Evolutionary conservation across 1,140 invertebrate species (phyloP), one percentile per base, ranked within the genome.

Genomic region (Venustaconcha ellipsiformis): DNA sequence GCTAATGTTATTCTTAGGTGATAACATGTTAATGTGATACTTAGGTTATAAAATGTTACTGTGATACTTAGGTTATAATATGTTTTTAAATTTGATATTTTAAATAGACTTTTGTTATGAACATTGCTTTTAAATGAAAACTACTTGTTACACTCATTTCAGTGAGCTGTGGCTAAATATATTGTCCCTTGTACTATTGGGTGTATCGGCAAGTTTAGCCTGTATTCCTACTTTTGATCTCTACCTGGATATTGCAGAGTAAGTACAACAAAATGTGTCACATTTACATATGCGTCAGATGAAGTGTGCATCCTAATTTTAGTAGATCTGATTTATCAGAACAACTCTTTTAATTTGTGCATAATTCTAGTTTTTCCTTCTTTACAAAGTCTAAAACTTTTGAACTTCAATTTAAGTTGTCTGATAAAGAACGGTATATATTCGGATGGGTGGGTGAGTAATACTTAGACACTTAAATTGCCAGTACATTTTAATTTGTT

Each of bases 141-240:
- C 26, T 18, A 5, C 17, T 13, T n/a, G 17, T 64, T 64, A 17
- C 63, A 63, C 20, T 12, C 55, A 20, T 91, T 92, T 81, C 87
- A 94, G 93, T 78, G 90, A 92, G 15, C 85, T 95, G 3, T 93
- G 92, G 92, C 82, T 94, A 59, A 93, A 94, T 82, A 90, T 95
- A 14, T 86, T 93, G 8, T 91, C 92, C 14, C 84, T 95, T 3
- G 92, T 92, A 26, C 90, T 93, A 14, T 84, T 95, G 5, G 94
- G 94, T 30, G 87, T 94, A 55, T 92, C 93, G 11, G 92, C 93
- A 20, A 93, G 94, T 17, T 89, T 95, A 79, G 92, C 93, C 2
- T 87, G 94, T 62, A 91, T 95, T 80, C 94, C 94, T 2, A 94
- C 94, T 2, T 95, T 94, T 88, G 93, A 95, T 91, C 92, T 93